phyloP scores from a whole-genome alignment of 2,113 vertebrate species.

The Hemibagrus wyckioides region DNA sequence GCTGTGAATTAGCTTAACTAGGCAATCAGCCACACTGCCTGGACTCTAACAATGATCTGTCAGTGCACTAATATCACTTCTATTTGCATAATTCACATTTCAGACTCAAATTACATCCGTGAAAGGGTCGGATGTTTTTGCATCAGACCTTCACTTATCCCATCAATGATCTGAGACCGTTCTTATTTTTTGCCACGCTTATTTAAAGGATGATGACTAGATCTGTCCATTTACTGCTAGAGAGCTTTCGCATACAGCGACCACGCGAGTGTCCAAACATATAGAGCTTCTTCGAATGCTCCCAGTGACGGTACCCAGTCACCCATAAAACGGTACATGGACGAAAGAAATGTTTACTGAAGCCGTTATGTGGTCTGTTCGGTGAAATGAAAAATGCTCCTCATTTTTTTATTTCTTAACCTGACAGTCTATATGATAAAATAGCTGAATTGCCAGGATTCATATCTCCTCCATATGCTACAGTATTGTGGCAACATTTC shows the following conservation, averaged over 20 bases:
- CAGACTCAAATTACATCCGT: constrained; percentile 27
- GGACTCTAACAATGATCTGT: constrained; percentile 26
- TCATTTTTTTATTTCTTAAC: background rate
- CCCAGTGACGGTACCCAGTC: background rate
- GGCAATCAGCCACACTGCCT: constrained; percentile 43
- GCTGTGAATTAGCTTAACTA: constrained; percentile 44
- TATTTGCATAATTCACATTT: constrained; percentile 48
- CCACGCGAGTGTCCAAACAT: background rate
- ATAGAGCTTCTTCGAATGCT: background rate
- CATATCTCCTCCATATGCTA: background rate
- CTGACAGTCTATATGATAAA: background rate
- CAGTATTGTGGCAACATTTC: background rate
- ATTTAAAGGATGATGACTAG: background rate
- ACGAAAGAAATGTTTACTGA: background rate
- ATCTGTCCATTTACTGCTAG: background rate
- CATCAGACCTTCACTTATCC: constrained; percentile 15
- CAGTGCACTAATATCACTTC: constrained; percentile 26
- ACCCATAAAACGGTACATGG: background rate
- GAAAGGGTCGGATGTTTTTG: constrained; percentile 15
- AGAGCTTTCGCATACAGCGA: background rate
- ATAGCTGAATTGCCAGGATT: background rate
- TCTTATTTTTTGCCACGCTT: background rate
- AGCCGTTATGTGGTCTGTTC: background rate
- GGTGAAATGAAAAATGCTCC: background rate
- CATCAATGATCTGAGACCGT: background rate